Base-by-base conservation (phyloP, 2,888 invertebrate species). In the Ichneumoninae sp. region DNA sequence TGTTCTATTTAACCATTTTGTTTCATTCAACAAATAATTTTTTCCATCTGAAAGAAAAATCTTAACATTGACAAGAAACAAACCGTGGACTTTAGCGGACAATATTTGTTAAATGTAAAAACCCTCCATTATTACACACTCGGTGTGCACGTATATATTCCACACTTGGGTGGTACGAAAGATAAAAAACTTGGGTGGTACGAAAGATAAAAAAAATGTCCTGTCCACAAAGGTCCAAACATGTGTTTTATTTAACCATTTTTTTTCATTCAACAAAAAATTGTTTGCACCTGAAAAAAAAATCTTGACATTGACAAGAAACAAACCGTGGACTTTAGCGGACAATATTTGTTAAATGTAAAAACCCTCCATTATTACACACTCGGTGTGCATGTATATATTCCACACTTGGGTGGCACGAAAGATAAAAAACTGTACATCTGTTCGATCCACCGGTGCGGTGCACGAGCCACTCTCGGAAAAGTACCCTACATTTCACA, bases 401-500 rank as follows among this genome's bases (percentile, higher is more conserved):
- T 47, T 3, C 44, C 44, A 4, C 44, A 47, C 44, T 47, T 47
- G 44, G 44, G 44, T 47, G 16, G 44, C 0, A 47, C 44, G 16
- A 47, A 5, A 47, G 44, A 47, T 47, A 47, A 16, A 47, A 47
- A 47, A 47, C 13, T 47, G 40, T 40, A 40, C 40, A 40, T 40
- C 40, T 8, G 40, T 40, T 40, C 40, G 40, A 40, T 40, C 40
- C 40, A 54, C 13, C 54, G 54, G 22, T 22, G 54, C 10, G 30
- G 54, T 36, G 75, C 70, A 54, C 75, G 75, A 74, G 80, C 30
- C 47, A 66, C 16, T 26, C 57, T 68, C 60, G 68, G 78, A 78
- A 82, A 78, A 78, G 57, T 68, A 30, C 22, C 30, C 65, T 54
- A 19, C 36, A 60, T 60, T 72, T 77, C 54, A 50, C 68, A 68